Percentiles rank a stretch among this genome's conserved stretches.
Conservation (phyloP, 2,113 vertebrate genomes). For the Stegastes partitus region DNA sequence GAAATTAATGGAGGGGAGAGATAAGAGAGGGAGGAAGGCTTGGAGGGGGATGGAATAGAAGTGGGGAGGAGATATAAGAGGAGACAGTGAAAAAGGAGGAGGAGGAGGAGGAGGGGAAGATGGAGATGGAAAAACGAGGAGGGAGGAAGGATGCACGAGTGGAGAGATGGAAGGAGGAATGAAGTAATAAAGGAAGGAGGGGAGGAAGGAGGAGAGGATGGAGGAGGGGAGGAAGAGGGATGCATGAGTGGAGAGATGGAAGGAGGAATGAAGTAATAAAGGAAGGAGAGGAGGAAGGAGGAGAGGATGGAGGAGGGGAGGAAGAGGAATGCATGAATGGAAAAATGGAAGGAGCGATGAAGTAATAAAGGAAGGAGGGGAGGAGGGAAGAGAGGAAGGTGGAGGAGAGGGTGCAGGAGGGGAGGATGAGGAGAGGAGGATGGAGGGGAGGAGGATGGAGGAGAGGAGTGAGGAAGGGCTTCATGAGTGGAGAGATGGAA, state of each 20-base stretch:
- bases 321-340: too few species aligned
- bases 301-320: neutral
- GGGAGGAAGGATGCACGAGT: neutral
- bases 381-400: neutral
- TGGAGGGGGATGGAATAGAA: slow-evolving; percentile 26
- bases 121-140: slow-evolving; percentile 28
- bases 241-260: too few species aligned
- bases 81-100: slow-evolving; percentile 12
- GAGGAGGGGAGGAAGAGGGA: too few species aligned
- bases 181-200: neutral
- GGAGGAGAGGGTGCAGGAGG: neutral
- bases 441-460: neutral
- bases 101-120: slow-evolving; percentile 4
- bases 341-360: neutral
- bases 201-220: neutral
- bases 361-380: neutral
- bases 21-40: slow-evolving; percentile 59
- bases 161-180: neutral
- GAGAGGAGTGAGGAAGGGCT: neutral
- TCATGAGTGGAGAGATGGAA: neutral
- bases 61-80: slow-evolving; percentile 28
- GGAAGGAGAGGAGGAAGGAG: neutral
- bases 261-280: neutral
- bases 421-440: neutral
- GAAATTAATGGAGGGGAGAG: slow-evolving; percentile 72